These are phyloP conservation scores for Stenoptilia bipunctidactyla DNA, from an alignment of 2,888 invertebrate species.

Conservation along the genomic window DNA sequence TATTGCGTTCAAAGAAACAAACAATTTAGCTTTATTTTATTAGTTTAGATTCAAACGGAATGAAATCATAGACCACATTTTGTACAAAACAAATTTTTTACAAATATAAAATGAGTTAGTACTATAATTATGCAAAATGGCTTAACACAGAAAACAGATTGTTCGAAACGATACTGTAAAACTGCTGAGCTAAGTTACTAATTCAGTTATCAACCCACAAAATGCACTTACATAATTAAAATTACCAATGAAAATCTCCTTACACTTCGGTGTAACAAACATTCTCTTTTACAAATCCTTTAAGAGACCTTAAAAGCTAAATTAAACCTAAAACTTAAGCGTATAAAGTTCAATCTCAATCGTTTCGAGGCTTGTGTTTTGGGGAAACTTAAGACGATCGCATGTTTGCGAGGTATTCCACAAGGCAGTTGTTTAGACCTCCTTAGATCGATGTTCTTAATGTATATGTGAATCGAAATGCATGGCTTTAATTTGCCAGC, in stretches of 20 bases:
- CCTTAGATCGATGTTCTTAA: constrained; percentile 62
- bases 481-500: constrained; percentile 56
- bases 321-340: constrained; percentile 15
- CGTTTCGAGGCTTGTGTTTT: constrained; percentile 11
- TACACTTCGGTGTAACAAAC: constrained; percentile 14
- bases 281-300: constrained; percentile 14
- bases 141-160: no score
- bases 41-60: no score
- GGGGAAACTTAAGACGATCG: constrained; percentile 45
- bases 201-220: no score
- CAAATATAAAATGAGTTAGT: no score
- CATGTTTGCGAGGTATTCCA: constrained; percentile 53
- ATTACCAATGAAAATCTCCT: constrained; percentile 5
- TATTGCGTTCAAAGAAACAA: no score
- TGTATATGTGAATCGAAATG: constrained; percentile 58
- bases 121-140: no score
- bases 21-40: no score
- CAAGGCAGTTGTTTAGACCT: constrained; percentile 48
- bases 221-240: not conserved
- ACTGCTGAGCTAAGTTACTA: no score
- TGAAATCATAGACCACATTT: no score
- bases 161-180: no score
- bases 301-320: constrained; percentile 13
- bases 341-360: constrained; percentile 12
- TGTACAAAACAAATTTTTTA: no score